phyloP scores from a whole-genome alignment of 2,888 invertebrate genomes.

The Anarsia innoxiella region DNA sequence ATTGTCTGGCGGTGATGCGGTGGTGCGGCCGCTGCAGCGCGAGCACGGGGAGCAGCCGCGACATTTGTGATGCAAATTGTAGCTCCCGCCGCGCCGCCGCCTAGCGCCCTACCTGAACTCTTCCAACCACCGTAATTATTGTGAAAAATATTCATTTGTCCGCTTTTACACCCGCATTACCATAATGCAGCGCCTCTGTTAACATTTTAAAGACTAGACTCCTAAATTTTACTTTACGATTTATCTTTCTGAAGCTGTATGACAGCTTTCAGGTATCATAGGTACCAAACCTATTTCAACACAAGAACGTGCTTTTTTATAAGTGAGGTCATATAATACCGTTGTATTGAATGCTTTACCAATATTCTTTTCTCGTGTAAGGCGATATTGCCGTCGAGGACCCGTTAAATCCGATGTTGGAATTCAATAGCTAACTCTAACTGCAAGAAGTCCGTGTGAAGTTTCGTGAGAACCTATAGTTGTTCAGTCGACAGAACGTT shows the following conservation, averaged over 20 bases:
- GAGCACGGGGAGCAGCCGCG: constrained; percentile 36
- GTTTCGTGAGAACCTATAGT: constrained; percentile 61
- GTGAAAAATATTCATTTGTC: constrained; percentile 70
- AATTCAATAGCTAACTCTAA: constrained; percentile 61
- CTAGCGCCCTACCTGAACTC: constrained; percentile 64
- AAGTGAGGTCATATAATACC: constrained; percentile 2
- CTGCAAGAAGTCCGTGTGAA: constrained; percentile 61
- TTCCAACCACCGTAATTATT: constrained; percentile 60
- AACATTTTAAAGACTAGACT: too few species aligned
- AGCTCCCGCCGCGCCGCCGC: constrained; percentile 41
- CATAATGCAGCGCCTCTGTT: constrained; percentile 34
- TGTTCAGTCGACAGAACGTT: constrained; percentile 60
- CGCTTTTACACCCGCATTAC: constrained; percentile 45
- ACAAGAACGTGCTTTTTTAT: constrained; percentile 3
- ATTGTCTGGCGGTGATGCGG: constrained; percentile 57
- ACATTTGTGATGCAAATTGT: constrained; percentile 59
- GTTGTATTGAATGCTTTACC: constrained; percentile 6
- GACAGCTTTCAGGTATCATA: too few species aligned
- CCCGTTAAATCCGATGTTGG: constrained; percentile 44
- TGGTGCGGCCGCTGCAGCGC: constrained; percentile 45
- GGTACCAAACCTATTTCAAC: too few species aligned
- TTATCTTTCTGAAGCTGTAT: too few species aligned
- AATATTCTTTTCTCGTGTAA: constrained; percentile 37
- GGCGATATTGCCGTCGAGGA: constrained; percentile 33
- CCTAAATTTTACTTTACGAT: too few species aligned